A percentile compares a stretch with the other conserved stretches of the same genome.
Evolutionary conservation across 1,140 invertebrate genomes (phyloP).

Genomic region (Melitaea cinxia): DNA sequence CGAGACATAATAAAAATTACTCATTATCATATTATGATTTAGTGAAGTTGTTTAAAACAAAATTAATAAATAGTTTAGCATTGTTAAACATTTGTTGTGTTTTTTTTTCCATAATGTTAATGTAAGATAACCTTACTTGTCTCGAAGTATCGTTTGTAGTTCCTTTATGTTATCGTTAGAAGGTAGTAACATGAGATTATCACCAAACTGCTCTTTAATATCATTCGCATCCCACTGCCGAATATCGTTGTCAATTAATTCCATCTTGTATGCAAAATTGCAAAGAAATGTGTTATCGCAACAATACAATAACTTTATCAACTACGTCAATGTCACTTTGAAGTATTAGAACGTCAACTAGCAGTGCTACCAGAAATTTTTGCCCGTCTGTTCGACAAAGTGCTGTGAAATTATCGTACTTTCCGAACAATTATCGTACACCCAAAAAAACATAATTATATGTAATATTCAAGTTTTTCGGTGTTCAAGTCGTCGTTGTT

Average conservation of each 20-base stretch:
- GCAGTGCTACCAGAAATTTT: too few species aligned
- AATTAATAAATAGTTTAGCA: too few species aligned
- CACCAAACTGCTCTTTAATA: constrained; percentile 86
- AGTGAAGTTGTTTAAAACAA: neutral
- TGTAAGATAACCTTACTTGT: constrained; percentile 87
- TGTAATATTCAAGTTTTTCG: too few species aligned
- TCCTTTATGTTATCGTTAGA: constrained; percentile 95
- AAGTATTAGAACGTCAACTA: too few species aligned
- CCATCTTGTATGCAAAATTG: constrained; percentile 51
- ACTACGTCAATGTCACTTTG: neutral
- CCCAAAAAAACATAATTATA: too few species aligned
- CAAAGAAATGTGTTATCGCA: constrained; percentile 13
- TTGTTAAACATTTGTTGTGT: too few species aligned
- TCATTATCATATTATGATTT: too few species aligned
- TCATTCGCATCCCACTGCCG: constrained; percentile 68
- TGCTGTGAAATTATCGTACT: too few species aligned
- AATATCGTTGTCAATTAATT: constrained; percentile 68
- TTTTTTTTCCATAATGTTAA: constrained; percentile 17
- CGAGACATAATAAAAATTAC: too few species aligned
- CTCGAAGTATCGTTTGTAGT: constrained; percentile 96
- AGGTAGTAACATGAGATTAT: constrained; percentile 90
- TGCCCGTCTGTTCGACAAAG: too few species aligned
- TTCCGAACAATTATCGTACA: too few species aligned
- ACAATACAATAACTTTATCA: neutral
- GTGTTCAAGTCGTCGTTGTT: too few species aligned